phyloP scores from a whole-genome alignment of 2,888 invertebrate species.

The Prosopocoilus inquinatus region DNA sequence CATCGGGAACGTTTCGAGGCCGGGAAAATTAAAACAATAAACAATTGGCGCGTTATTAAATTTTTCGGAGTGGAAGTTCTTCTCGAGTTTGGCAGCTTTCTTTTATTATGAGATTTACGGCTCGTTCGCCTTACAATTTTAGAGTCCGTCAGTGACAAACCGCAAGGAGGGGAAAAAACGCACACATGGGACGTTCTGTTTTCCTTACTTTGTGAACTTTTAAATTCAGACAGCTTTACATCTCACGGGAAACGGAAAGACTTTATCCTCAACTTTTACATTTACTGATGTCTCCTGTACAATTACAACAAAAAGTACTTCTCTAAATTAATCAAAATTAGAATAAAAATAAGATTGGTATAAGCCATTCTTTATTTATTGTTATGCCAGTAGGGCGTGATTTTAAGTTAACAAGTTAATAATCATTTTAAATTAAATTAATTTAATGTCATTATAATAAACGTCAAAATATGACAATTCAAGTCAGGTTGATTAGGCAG shows the following conservation, averaged over 20 bases:
- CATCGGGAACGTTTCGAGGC: background rate
- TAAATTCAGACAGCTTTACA: conserved; percentile 32
- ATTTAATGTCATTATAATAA: too few species aligned
- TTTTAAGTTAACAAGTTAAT: too few species aligned
- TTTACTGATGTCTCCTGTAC: conserved; percentile 8
- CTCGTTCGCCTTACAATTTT: conserved; percentile 8
- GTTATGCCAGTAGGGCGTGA: too few species aligned
- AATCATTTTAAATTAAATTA: too few species aligned
- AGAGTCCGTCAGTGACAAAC: conserved; percentile 19
- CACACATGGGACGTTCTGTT: conserved; percentile 26
- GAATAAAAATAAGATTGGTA: too few species aligned
- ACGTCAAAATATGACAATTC: too few species aligned
- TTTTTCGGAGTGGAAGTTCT: background rate
- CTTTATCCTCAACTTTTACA: conserved; percentile 2
- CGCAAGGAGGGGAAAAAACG: conserved; percentile 18
- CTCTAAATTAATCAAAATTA: too few species aligned
- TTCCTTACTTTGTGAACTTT: conserved; percentile 23
- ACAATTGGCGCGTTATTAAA: background rate
- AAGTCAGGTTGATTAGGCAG: too few species aligned
- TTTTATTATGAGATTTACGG: background rate
- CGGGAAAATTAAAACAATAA: background rate
- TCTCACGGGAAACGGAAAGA: conserved; percentile 22
- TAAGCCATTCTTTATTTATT: too few species aligned
- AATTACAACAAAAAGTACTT: too few species aligned
- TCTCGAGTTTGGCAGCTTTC: background rate